Evolutionary conservation across 2,113 vertebrate genomes (phyloP).

Genomic region (Macaca nemestrina): DNA sequence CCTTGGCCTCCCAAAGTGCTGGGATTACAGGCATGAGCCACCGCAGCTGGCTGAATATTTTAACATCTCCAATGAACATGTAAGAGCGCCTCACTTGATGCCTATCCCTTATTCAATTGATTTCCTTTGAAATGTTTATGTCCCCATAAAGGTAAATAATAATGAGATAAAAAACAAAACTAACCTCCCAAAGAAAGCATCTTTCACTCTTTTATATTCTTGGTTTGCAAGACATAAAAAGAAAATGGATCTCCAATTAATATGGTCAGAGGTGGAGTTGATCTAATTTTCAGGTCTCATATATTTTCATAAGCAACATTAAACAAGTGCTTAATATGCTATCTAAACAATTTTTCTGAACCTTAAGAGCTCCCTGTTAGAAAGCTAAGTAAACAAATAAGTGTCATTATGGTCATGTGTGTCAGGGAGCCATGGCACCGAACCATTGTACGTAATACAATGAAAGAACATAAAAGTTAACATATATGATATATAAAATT

Average conservation of each 20-base stretch:
- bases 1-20: no score
- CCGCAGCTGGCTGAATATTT: background rate
- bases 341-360: background rate
- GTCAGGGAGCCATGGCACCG: background rate
- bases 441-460: background rate
- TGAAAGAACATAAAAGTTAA: background rate
- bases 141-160: background rate
- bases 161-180: background rate
- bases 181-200: background rate
- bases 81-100: background rate
- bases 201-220: background rate
- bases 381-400: background rate
- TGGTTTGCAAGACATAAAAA: background rate
- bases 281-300: background rate
- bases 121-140: conserved; percentile 16
- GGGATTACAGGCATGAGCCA: no score
- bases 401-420: background rate
- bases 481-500: background rate
- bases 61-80: background rate
- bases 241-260: background rate
- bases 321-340: background rate
- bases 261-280: background rate
- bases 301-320: background rate
- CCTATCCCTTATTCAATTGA: background rate
- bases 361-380: background rate